Evolutionary conservation across 2,113 vertebrate species (phyloP), one percentile per base, ranked within the genome.

Genomic region (Cyprinus carpio): DNA sequence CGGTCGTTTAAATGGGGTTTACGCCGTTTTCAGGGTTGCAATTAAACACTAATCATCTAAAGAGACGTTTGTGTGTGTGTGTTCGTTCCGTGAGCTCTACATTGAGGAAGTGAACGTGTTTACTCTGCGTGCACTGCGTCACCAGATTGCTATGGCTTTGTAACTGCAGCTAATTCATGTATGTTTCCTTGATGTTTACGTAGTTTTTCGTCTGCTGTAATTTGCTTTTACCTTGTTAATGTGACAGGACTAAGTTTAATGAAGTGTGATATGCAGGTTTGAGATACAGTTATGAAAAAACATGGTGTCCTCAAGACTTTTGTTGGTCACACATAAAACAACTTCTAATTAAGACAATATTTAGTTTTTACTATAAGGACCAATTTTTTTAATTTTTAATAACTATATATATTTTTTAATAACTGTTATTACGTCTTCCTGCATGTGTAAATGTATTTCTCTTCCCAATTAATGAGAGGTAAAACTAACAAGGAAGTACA

Each of bases 111-210:
- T 9, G 82, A 87, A 88, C 84, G 81, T 93, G 92, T 92, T 89
- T 91, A 86, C 83, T 91, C 81, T 86, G 87, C 93, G 93, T 90
- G 84, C 83, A 90, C 82, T 87, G 87, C 93, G 93, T 94, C 93
- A 93, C 89, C 90, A 92, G 56, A 90, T 71, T 49, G 25, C 65
- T 25, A 31, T 69, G 18, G 25, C 54, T 64, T 72, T 83, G 46
- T 37, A 15, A 37, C 75, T 7, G 6, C 27, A 20, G 18, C 18
- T 34, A 37, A 58, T 78, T 56, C 11, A 11, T 56, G n/a, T 2
- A 40, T 2, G 18, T 71, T 12, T 71, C 0, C 10, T 72, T 4
- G 34, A 40, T n/a, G 5, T 40, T 40, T 23, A 0, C 13, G 1
- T 13, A 29, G 13, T 5, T 64, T 29, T 29, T 27, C 4, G 16